Evolutionary conservation across 1,140 invertebrate genomes (phyloP).

Genomic region (Papilio dardanus): DNA sequence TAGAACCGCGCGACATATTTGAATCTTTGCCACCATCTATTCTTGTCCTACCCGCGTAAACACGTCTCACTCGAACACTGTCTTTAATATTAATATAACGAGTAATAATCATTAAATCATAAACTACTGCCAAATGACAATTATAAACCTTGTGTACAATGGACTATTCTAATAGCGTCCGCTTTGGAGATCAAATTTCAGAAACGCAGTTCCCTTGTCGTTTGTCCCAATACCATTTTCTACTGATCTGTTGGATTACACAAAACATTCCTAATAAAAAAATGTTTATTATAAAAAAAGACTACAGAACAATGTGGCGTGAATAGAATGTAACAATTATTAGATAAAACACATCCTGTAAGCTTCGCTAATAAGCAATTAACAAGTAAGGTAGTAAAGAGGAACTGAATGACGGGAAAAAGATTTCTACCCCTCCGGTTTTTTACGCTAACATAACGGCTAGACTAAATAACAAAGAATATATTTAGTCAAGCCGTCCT

Average conservation of each 20-base stretch:
- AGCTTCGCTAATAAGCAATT: too few species aligned
- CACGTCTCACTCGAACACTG: slow-evolving; percentile 56
- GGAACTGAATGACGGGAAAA: too few species aligned
- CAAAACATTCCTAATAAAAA: too few species aligned
- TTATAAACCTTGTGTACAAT: slow-evolving; percentile 24
- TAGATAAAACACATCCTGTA: too few species aligned
- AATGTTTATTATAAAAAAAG: background rate
- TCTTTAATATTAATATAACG: slow-evolving; percentile 49
- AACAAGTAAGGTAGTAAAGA: too few species aligned
- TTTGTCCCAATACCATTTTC: background rate
- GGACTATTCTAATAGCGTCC: background rate
- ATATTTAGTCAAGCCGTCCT: background rate
- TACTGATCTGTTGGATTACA: too few species aligned
- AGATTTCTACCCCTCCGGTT: too few species aligned
- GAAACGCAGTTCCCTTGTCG: background rate
- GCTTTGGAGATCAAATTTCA: slow-evolving; percentile 5
- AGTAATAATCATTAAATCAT: slow-evolving; percentile 28
- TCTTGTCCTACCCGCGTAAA: slow-evolving; percentile 69
- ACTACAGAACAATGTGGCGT: too few species aligned
- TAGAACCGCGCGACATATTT: slow-evolving; percentile 77
- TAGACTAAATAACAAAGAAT: too few species aligned
- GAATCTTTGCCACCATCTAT: slow-evolving; percentile 79
- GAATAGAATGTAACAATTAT: too few species aligned
- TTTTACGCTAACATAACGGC: too few species aligned
- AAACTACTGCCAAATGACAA: slow-evolving; percentile 18